phyloP scores from a whole-genome alignment of 2,888 invertebrate genomes.

The Xestia xanthographa region DNA sequence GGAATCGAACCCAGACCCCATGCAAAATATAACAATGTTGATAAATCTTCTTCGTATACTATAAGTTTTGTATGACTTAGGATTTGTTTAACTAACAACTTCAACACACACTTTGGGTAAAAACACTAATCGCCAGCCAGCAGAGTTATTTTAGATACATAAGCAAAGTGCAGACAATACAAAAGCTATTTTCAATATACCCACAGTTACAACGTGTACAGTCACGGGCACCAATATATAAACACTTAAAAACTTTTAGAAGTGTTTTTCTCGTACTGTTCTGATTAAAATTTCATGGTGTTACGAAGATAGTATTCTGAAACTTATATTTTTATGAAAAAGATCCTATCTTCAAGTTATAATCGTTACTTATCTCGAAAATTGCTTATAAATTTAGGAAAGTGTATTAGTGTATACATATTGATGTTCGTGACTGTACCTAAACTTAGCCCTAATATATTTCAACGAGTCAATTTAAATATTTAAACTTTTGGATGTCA shows the following conservation, averaged over 20 bases:
- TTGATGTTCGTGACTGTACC: too few species aligned
- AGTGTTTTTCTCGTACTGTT: too few species aligned
- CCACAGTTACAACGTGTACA: not conserved
- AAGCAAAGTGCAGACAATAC: not conserved
- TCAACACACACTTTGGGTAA: not conserved
- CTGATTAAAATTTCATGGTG: too few species aligned
- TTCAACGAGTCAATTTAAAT: conserved; percentile 47
- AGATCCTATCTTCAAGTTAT: too few species aligned
- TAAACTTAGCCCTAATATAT: conserved; percentile 28
- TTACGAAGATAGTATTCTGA: too few species aligned
- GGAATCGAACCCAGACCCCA: not conserved
- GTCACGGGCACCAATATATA: too few species aligned
- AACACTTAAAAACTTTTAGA: too few species aligned
- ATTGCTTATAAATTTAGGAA: too few species aligned
- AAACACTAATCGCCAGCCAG: not conserved
- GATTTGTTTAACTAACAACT: not conserved
- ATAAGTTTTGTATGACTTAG: not conserved
- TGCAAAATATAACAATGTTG: not conserved
- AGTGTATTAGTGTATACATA: too few species aligned
- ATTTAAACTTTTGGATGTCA: conserved; percentile 45
- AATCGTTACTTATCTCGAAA: too few species aligned
- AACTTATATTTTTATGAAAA: too few species aligned
- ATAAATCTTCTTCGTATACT: not conserved
- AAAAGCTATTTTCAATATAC: not conserved
- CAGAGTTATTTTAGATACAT: not conserved